These are phyloP conservation scores for Lycophotia porphyrea DNA, from an alignment of 2,888 invertebrate genomes.

Conservation along the genomic window DNA sequence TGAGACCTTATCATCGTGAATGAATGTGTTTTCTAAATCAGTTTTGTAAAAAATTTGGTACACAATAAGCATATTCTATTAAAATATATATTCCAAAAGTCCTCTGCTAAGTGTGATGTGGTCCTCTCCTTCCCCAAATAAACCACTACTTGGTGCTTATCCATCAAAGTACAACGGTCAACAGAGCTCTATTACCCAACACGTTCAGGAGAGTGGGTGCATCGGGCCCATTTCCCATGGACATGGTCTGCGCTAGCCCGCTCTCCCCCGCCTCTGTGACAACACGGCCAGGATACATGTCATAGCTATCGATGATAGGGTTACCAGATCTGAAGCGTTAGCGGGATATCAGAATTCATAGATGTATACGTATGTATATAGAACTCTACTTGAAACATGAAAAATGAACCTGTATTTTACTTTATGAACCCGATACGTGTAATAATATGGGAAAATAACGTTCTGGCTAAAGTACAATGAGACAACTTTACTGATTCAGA, in stretches of 20 bases:
- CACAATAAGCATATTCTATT: background rate
- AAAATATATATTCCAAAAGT: background rate
- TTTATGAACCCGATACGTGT: background rate
- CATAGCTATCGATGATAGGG: constrained; percentile 37
- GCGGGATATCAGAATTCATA: background rate
- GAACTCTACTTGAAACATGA: background rate
- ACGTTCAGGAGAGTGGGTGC: constrained; percentile 56
- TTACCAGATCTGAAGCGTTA: background rate
- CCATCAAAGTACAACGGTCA: constrained; percentile 38
- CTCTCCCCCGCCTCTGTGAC: constrained; percentile 10
- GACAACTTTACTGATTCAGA: background rate
- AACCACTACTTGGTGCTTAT: background rate
- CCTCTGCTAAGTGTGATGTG: background rate
- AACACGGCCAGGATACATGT: constrained; percentile 48
- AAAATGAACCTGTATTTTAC: background rate
- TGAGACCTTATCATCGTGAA: background rate
- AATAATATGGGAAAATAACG: background rate
- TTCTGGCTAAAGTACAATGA: background rate
- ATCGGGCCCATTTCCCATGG: constrained; percentile 59
- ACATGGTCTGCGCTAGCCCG: constrained; percentile 36
- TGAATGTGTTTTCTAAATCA: background rate
- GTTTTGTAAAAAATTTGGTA: background rate
- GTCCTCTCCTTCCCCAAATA: background rate
- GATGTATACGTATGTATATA: background rate
- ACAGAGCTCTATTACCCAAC: constrained; percentile 50